phyloP scores from a whole-genome alignment of 2,888 invertebrate genomes.

The Troides aeacus region DNA sequence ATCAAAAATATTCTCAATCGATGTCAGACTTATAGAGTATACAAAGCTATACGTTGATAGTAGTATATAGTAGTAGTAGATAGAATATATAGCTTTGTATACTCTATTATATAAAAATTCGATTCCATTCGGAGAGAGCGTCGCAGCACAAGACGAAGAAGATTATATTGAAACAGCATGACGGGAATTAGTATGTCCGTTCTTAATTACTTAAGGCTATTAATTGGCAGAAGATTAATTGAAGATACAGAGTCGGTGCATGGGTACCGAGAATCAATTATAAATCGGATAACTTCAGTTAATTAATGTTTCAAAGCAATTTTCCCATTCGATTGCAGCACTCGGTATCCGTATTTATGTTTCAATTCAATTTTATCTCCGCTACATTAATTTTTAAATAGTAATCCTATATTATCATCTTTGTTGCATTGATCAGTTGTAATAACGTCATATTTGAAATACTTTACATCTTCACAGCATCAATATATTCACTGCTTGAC shows the following conservation, averaged over 20 bases:
- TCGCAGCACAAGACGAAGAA: background rate
- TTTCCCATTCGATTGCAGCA: background rate
- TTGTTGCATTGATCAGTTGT: too few species aligned
- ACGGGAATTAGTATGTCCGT: background rate
- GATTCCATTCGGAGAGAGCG: too few species aligned
- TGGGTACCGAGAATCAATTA: slow-evolving; percentile 3
- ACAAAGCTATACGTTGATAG: too few species aligned
- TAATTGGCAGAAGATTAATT: background rate
- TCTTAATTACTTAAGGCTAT: background rate
- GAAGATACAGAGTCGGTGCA: background rate
- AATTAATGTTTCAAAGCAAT: slow-evolving; percentile 12
- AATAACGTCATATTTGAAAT: too few species aligned
- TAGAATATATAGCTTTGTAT: too few species aligned
- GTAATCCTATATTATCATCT: background rate
- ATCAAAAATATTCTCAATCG: too few species aligned
- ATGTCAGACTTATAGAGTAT: too few species aligned
- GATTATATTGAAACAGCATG: background rate
- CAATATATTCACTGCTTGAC: too few species aligned
- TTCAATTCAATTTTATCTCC: background rate
- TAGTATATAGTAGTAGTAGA: too few species aligned
- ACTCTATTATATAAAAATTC: too few species aligned
- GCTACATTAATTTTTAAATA: background rate
- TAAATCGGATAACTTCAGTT: background rate
- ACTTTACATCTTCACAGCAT: too few species aligned
- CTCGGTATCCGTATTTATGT: background rate